These are phyloP conservation scores for Terebella lapidaria DNA, from an alignment of 2,888 invertebrate genomes.

Conservation along the genomic window DNA sequence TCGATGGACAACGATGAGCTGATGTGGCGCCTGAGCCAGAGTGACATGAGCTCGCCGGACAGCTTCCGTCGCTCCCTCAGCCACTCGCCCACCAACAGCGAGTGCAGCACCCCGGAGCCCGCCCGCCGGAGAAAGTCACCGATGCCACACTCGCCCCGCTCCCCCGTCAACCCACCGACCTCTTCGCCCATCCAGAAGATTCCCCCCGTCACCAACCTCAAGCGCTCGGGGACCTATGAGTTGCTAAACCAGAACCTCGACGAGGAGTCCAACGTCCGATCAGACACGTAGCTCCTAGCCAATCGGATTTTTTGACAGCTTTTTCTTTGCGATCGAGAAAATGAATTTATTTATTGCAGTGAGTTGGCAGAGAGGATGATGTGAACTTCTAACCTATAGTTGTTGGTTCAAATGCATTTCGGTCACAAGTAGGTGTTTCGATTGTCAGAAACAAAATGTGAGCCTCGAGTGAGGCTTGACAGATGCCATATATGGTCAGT, in stretches of 20 bases:
- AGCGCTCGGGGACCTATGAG: constrained; percentile 22
- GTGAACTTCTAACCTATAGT: no score
- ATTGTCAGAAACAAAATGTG: no score
- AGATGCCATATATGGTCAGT: no score
- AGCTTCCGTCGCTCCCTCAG: constrained; percentile 15
- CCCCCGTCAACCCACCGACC: background rate
- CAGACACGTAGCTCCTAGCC: no score
- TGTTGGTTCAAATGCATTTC: no score
- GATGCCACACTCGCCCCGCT: constrained; percentile 2
- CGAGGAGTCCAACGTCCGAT: background rate
- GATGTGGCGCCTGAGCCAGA: constrained; percentile 75
- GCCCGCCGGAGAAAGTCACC: background rate
- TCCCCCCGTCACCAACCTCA: constrained; percentile 4
- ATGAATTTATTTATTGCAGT: no score
- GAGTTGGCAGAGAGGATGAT: no score
- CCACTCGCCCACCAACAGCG: constrained; percentile 14
- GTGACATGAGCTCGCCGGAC: constrained; percentile 12
- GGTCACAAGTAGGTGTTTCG: no score
- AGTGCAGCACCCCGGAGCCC: constrained; percentile 3
- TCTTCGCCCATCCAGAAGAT: background rate
- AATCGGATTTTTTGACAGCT: no score
- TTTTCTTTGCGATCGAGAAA: no score
- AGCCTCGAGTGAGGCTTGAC: no score
- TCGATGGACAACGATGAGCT: constrained; percentile 82
- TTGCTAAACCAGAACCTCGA: constrained; percentile 11